A percentile compares a stretch with the other conserved stretches of the same genome.
Conservation (phyloP, 2,113 vertebrate species). For the Mungos mungo region DNA sequence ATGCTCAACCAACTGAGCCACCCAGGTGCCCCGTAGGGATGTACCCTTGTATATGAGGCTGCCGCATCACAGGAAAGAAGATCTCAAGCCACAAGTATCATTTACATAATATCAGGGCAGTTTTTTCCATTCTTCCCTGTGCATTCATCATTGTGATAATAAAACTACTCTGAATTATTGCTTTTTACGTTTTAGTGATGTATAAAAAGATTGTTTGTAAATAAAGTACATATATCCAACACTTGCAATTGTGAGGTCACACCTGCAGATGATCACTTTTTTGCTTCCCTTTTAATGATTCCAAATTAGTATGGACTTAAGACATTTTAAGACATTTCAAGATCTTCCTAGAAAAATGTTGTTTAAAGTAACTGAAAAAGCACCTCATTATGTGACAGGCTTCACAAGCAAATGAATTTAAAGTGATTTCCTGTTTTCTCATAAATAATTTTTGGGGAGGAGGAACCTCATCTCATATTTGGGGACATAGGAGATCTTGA, state of each 20-base stretch:
- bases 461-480: neutral
- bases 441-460: neutral
- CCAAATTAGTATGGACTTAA: neutral
- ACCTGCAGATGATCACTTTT: neutral
- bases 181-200: neutral
- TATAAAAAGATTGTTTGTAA: neutral
- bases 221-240: neutral
- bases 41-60: neutral
- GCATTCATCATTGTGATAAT: neutral
- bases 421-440: slow-evolving; percentile 13
- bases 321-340: neutral
- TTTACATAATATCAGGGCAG: neutral
- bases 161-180: neutral
- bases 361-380: neutral
- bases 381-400: neutral
- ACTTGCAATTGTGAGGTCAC: neutral
- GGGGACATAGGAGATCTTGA: slow-evolving; percentile 5
- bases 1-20: too few species aligned
- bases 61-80: neutral
- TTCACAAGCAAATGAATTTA: neutral
- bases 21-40: neutral
- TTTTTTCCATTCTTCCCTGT: neutral
- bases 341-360: neutral
- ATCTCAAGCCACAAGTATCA: neutral
- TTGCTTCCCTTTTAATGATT: slow-evolving; percentile 1